Percentiles rank a stretch among this genome's conserved stretches.
Conservation (phyloP, 2,113 vertebrate genomes). For the Hemiprocne comata region DNA sequence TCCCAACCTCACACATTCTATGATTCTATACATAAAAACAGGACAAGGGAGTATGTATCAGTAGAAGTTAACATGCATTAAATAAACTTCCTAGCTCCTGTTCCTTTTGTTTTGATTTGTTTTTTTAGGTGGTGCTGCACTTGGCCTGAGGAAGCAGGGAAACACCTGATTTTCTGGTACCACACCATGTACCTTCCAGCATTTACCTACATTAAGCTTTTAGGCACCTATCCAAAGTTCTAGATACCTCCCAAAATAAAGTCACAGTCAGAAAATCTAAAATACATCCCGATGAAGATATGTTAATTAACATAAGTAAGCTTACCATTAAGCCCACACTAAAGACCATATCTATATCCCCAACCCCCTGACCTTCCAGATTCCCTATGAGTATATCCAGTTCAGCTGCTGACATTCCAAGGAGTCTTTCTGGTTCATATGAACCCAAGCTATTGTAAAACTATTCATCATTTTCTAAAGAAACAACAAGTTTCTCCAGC, state of each 20-base stretch:
- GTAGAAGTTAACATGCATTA: background rate
- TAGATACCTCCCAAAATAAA: background rate
- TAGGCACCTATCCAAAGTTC: background rate
- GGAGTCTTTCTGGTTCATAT: background rate
- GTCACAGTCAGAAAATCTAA: background rate
- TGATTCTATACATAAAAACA: conserved; percentile 29
- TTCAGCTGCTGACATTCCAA: background rate
- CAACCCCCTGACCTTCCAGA: no score
- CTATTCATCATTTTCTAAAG: background rate
- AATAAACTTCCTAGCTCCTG: background rate
- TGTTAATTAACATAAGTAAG: background rate
- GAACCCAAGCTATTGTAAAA: background rate
- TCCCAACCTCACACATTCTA: no score
- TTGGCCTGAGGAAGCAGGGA: background rate
- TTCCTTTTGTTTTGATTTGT: background rate
- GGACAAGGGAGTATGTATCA: background rate
- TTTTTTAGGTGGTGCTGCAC: background rate
- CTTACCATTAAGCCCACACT: background rate
- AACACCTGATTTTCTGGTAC: background rate
- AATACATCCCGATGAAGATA: background rate
- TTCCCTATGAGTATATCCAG: no score
- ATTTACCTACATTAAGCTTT: background rate
- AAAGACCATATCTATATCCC: no score
- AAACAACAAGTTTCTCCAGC: background rate
- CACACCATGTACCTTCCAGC: background rate